A percentile compares a stretch with the other conserved stretches of the same genome.
Evolutionary conservation across 2,113 vertebrate genomes (phyloP).

Genomic region (Lanius collurio): DNA sequence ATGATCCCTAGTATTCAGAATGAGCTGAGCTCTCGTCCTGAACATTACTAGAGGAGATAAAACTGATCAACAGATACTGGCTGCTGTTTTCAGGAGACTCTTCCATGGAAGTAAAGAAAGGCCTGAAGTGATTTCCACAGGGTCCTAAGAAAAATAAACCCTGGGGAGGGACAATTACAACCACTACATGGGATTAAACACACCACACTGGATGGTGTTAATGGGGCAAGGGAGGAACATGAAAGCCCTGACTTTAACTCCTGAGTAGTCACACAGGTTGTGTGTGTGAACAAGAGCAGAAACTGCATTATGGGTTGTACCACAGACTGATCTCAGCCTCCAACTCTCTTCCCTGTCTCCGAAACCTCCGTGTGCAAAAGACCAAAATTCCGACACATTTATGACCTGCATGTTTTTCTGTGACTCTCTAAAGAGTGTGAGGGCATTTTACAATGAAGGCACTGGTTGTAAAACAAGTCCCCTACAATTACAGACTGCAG

Average conservation of each 20-base stretch:
- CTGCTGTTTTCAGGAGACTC: not conserved
- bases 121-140: not conserved
- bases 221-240: not conserved
- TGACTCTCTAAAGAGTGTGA: not conserved
- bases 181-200: not conserved
- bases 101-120: not conserved
- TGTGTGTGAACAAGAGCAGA: not conserved
- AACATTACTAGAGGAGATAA: not conserved
- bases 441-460: not conserved
- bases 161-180: not conserved
- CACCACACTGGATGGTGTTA: not conserved
- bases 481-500: conserved; percentile 14
- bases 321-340: not conserved
- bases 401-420: not conserved
- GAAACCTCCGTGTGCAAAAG: not conserved
- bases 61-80: not conserved
- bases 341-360: not conserved
- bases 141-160: not conserved
- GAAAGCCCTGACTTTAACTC: not conserved
- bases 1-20: not conserved
- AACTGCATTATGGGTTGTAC: not conserved
- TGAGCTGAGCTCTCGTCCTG: not conserved
- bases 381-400: not conserved
- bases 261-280: fast-evolving
- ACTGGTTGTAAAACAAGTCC: not conserved